Conservation (phyloP, 53 echinoderm and acorn worm species). For the Mesocentrotus franciscanus region DNA sequence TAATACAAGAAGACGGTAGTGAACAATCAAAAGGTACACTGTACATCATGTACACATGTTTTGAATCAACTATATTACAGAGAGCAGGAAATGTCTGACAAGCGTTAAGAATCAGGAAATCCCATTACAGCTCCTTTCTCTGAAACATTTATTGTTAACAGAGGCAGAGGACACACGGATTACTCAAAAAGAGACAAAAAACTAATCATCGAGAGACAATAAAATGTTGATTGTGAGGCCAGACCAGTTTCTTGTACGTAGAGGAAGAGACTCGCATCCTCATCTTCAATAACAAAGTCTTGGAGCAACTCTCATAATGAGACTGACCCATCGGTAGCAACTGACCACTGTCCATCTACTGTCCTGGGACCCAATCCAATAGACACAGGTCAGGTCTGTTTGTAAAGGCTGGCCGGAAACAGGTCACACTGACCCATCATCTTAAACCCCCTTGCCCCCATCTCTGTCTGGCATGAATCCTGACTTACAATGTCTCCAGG, state of each 20-base stretch:
- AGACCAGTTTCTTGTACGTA: conserved; percentile 15
- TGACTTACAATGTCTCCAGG: conserved; percentile 8
- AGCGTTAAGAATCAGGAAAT: not conserved
- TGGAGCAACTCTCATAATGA: not conserved
- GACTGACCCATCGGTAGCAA: not conserved
- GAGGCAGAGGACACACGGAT: conserved; percentile 1
- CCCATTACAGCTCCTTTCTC: not conserved
- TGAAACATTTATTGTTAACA: not conserved
- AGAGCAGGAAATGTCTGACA: not conserved
- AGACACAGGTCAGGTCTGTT: conserved; percentile 28
- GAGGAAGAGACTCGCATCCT: conserved; percentile 27
- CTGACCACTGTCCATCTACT: conserved; percentile 7
- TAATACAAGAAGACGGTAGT: not conserved
- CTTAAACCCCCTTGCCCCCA: not conserved
- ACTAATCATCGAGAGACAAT: not conserved
- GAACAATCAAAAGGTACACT: not conserved
- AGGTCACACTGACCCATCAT: conserved; percentile 4
- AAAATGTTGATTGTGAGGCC: not conserved
- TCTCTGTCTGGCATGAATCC: conserved; percentile 8
- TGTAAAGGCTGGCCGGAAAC: not conserved
- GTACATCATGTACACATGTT: not conserved
- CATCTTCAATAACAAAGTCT: not conserved
- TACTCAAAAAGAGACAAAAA: not conserved
- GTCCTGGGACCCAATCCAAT: not conserved
- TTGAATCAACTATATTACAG: not conserved